Base-by-base conservation (phyloP, 2,888 invertebrate genomes). In the Acrobasis repandana region DNA sequence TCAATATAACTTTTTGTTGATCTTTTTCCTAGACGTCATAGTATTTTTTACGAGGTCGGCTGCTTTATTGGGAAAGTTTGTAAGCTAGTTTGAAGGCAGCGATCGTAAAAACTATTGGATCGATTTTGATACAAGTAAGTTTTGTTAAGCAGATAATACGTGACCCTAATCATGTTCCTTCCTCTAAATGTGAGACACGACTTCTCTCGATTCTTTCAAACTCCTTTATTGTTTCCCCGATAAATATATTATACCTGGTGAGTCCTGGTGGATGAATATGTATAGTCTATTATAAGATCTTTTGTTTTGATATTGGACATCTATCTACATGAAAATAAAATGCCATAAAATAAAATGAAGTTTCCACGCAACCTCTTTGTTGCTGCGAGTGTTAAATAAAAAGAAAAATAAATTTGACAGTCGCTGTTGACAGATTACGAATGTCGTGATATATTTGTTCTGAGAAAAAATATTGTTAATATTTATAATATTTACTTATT, bases 11-110 rank as follows among this genome's bases (percentile, higher is more conserved):
- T 18, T 58, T 54, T 52, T 60, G 52, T 43, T 47, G 46, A 46
- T 46, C 11, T 52, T 61, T 63, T 59, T 56, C 50, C 33, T 61
- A 49, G 15, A 48, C 14, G 49, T 43, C 48, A 20, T 49, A 52
- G 15, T 56, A 47, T 56, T 67, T 64, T 65, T 62, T 62, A 50
- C 59, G 61, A 57, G 59, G 43, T 56, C 52, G 61, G 59, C 43
- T 60, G 47, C 62, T 63, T 65, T 67, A 67, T 67, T 67, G 63
- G 65, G 43, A 63, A 65, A 65, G 62, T 67, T 67, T 59, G 49
- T 38, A 43, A 56, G 61, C 62, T 63, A 62, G 63, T 67, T 65
- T 61, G 62, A 61, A 51, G 61, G 61, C 57, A 33, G 47, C 36
- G 61, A 59, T 64, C 63, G 66, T 64, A 64, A 63, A 64, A 50